Evolutionary conservation across 2,888 invertebrate species (phyloP), one percentile per base, ranked within the genome.

Genomic region (Smittia sp.): DNA sequence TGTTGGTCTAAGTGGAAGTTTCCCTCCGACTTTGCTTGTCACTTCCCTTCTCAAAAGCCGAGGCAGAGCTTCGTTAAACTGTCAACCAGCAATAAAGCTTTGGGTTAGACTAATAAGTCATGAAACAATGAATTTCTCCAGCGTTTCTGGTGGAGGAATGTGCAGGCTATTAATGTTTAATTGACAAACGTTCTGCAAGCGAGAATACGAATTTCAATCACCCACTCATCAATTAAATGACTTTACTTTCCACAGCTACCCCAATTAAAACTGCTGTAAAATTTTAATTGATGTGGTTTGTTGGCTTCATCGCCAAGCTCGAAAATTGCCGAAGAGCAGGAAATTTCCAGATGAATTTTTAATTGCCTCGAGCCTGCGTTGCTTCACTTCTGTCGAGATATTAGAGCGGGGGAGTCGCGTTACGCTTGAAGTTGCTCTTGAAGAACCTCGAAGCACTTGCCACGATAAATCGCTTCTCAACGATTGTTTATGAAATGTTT

Each of bases 281-380:
- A 32, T 27, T 65, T 65, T 65, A 65, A 65, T 65, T 27, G 32
- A 65, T 15, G 65, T 65, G 65, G 65, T 65, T 63, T 46, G 52
- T 46, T 46, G n/a, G 18, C 18, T 46, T 32, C 9, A 6, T 32
- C 32, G 32, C 4, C 3, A 32, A 32, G 9, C 9, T 32, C n/a
- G n/a, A 32, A 32, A 32, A 32, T 3, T 9, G 3, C 32, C 32
- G 32, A 24, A 62, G 24, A 4, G 6, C 7, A 62, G 24, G 24
- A 62, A 22, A 32, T 32, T 32, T 32, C 4, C 32, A 9, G 32
- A 32, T 32, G 32, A 32, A 22, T 24, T 58, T 62, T 62, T 62
- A 62, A 62, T 62, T 62, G 24, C 62, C 24, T 24, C 32, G 32
- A 32, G 32, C 32, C 3, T 6, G 32, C 32, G 32, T 9, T 32